These are phyloP conservation scores for Hystrix brachyura DNA, from an alignment of 2,113 vertebrate species.

Conservation along the genomic window DNA sequence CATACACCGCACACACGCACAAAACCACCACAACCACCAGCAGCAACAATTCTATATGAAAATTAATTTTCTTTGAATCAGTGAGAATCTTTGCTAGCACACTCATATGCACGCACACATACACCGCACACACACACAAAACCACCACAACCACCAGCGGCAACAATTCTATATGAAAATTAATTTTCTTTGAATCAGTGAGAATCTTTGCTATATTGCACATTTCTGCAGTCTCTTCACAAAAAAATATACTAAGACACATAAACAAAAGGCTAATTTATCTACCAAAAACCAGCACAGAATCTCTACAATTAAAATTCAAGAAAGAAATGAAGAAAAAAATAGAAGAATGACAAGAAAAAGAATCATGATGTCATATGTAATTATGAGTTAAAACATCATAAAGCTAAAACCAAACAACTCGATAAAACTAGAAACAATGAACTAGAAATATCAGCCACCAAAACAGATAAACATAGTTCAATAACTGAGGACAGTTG, in stretches of 20 bases:
- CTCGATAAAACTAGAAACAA: not conserved
- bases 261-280: not conserved
- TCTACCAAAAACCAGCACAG: not conserved
- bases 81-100: not conserved
- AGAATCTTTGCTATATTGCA: not conserved
- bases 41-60: not conserved
- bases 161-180: not conserved
- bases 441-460: not conserved
- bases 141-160: not conserved
- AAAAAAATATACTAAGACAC: not conserved
- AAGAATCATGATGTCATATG: not conserved
- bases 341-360: not conserved
- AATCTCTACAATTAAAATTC: not conserved
- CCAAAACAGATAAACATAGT: not conserved
- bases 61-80: not conserved
- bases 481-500: not conserved
- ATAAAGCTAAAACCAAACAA: not conserved
- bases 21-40: not conserved
- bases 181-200: not conserved
- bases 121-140: not conserved
- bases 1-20: not conserved
- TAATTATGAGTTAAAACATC: not conserved
- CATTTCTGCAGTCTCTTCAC: not conserved
- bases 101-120: not conserved
- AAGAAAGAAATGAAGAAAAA: not conserved